Evolutionary conservation across 2,888 invertebrate species (phyloP).

Genomic region (Parnassius orleans): DNA sequence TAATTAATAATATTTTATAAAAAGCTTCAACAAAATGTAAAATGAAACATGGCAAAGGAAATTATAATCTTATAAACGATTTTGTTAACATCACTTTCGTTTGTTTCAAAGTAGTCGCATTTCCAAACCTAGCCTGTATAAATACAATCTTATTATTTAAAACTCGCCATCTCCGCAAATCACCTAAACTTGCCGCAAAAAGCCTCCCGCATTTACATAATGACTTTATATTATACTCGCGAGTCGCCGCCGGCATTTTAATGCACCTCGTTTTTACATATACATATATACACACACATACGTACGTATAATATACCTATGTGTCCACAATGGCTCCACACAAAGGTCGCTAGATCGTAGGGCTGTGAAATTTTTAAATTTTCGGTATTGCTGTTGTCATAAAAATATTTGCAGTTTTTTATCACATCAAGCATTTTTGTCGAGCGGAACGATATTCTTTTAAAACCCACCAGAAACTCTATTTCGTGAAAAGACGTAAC

Average conservation of each 20-base stretch:
- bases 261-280: slow-evolving; percentile 48
- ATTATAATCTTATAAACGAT: background rate
- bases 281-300: slow-evolving; percentile 36
- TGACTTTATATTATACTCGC: slow-evolving; percentile 74
- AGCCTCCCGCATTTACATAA: slow-evolving; percentile 69
- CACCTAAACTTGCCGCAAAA: slow-evolving; percentile 69
- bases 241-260: slow-evolving; percentile 67
- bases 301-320: slow-evolving; percentile 31
- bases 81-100: slow-evolving; percentile 1
- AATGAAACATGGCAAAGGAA: background rate
- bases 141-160: slow-evolving; percentile 37
- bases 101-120: background rate
- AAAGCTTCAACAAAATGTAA: too few species aligned
- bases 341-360: slow-evolving; percentile 9
- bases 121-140: slow-evolving; percentile 20
- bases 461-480: too few species aligned
- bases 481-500: too few species aligned
- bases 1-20: too few species aligned
- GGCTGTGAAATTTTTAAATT: slow-evolving; percentile 5
- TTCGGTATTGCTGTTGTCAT: too few species aligned
- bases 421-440: too few species aligned
- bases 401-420: too few species aligned
- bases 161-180: slow-evolving; percentile 49
- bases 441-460: too few species aligned
- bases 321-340: slow-evolving; percentile 24